Percentiles rank a stretch among this genome's conserved stretches.
Evolutionary conservation across 2,888 invertebrate species (phyloP).

Genomic region (Tribolium freemani): DNA sequence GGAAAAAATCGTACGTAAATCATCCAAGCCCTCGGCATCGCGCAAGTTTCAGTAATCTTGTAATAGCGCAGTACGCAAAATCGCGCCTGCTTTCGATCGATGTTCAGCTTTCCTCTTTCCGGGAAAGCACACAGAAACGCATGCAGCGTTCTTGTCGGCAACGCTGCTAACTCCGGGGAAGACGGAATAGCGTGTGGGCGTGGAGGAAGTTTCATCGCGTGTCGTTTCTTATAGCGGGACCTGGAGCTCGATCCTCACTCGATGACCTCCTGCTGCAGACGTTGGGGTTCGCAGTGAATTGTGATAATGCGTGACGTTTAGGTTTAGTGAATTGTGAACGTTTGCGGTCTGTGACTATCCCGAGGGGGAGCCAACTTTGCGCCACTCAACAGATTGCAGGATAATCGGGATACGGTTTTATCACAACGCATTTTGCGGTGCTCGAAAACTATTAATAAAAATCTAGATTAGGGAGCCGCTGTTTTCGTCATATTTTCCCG

Average conservation of each 20-base stretch:
- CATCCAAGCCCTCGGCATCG: constrained; percentile 1
- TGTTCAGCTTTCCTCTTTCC: constrained; percentile 46
- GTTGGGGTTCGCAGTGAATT: constrained; percentile 50
- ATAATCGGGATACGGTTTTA: neutral
- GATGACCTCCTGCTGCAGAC: constrained; percentile 53
- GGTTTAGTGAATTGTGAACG: constrained; percentile 10
- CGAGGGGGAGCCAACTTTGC: neutral
- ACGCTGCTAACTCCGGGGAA: constrained; percentile 11
- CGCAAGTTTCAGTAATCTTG: constrained; percentile 29
- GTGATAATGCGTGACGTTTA: constrained; percentile 49
- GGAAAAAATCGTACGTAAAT: neutral
- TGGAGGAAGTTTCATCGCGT: constrained; percentile 37
- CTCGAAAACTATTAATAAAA: too few relatives aligned
- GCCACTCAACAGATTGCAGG: constrained; percentile 9
- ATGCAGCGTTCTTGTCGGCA: constrained; percentile 37
- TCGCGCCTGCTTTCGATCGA: constrained; percentile 51
- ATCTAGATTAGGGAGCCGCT: neutral
- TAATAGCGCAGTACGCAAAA: constrained; percentile 50
- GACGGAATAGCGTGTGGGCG: constrained; percentile 31
- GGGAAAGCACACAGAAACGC: constrained; percentile 42
- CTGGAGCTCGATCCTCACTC: constrained; percentile 53
- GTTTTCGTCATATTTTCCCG: neutral
- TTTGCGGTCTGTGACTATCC: constrained; percentile 13
- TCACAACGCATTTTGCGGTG: too few relatives aligned
- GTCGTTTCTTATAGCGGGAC: constrained; percentile 42